phyloP scores from a whole-genome alignment of 2,888 invertebrate species.

The Eupithecia abbreviata region DNA sequence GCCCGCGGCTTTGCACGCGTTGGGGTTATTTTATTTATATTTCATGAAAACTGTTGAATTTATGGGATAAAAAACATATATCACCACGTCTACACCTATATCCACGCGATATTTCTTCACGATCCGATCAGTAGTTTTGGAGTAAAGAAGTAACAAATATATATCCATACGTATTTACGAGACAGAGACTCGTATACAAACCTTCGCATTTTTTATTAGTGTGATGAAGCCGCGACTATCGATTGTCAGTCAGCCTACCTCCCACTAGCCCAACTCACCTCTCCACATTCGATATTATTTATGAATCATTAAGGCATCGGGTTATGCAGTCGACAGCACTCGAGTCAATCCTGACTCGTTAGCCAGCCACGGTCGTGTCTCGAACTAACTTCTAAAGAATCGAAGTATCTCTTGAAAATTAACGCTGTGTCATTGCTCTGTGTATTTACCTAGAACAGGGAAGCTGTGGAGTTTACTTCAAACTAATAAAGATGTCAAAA shows the following conservation, averaged over 20 bases:
- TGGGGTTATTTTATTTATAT: not conserved
- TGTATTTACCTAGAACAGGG: constrained; percentile 57
- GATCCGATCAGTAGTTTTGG: not conserved
- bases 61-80: not conserved
- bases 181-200: not conserved
- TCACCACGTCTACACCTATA: not conserved
- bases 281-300: constrained; percentile 54
- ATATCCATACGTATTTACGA: not conserved
- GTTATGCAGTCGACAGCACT: constrained; percentile 69
- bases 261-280: constrained; percentile 42
- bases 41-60: not conserved
- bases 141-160: not conserved
- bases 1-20: not conserved
- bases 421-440: constrained; percentile 79
- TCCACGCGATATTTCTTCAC: not conserved
- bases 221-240: not conserved
- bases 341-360: constrained; percentile 78
- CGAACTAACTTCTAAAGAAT: constrained; percentile 75
- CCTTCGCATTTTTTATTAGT: not conserved
- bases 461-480: constrained; percentile 43
- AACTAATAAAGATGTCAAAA: not conserved
- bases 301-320: constrained; percentile 60
- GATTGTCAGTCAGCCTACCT: constrained; percentile 54
- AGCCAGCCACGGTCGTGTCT: constrained; percentile 52
- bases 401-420: constrained; percentile 78